Evolutionary conservation across 1,140 invertebrate genomes (phyloP).

Genomic region (Solenopsis fugax): DNA sequence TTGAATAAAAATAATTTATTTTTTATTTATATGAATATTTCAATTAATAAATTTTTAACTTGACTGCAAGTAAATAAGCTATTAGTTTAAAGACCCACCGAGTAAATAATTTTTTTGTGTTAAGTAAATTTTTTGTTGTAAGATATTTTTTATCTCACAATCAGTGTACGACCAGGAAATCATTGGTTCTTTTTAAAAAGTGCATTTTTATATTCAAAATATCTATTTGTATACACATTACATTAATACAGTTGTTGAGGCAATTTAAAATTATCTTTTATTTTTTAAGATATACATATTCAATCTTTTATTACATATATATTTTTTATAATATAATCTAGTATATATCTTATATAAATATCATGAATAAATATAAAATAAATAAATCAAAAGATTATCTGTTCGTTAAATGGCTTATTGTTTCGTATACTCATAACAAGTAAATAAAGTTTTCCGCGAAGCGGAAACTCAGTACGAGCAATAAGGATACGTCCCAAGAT

Average conservation of each 20-base stretch:
- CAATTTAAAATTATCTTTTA: not conserved
- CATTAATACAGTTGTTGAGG: not conserved
- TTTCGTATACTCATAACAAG: not conserved
- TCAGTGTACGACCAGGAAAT: not conserved
- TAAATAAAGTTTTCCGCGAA: not conserved
- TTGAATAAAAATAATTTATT: too few relatives aligned
- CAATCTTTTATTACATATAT: not conserved
- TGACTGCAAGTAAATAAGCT: too few relatives aligned
- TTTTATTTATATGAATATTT: too few relatives aligned
- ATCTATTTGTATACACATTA: not conserved
- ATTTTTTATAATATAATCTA: too few relatives aligned
- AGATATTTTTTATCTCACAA: too few relatives aligned
- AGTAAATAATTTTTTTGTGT: too few relatives aligned
- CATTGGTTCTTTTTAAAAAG: not conserved
- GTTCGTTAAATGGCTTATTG: not conserved
- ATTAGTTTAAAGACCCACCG: too few relatives aligned
- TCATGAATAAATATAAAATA: not conserved
- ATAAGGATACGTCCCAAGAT: conserved; percentile 18
- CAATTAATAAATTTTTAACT: too few relatives aligned
- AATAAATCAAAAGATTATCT: not conserved
- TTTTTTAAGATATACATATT: not conserved
- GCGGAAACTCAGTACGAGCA: not conserved
- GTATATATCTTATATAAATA: not conserved
- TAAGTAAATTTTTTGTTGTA: too few relatives aligned
- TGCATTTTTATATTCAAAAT: not conserved